These are phyloP conservation scores for Eristalis intricaria DNA, from an alignment of 2,888 invertebrate species.

Conservation along the genomic window DNA sequence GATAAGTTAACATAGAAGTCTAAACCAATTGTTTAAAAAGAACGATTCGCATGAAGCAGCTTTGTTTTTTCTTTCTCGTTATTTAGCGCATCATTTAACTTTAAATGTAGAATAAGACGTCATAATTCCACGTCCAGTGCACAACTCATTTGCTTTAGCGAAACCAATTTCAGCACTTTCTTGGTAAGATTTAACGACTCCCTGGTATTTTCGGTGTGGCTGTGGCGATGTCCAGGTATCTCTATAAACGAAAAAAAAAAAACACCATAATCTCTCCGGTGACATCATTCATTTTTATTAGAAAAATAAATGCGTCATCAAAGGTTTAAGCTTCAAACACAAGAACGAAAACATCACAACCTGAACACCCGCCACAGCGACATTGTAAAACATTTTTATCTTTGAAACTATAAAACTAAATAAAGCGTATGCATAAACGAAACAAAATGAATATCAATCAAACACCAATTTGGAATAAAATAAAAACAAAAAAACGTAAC, in stretches of 20 bases:
- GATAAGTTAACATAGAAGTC: too few relatives aligned
- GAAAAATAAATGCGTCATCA: background rate
- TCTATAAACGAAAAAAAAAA: background rate
- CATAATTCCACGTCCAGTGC: too few relatives aligned
- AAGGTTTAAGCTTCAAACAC: background rate
- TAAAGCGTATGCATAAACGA: constrained; percentile 10
- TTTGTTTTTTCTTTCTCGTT: too few relatives aligned
- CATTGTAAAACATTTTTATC: constrained; percentile 17
- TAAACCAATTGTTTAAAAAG: too few relatives aligned
- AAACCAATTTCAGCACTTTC: background rate
- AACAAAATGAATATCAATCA: constrained; percentile 29
- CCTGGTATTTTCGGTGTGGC: constrained; percentile 28
- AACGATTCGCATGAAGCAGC: too few relatives aligned
- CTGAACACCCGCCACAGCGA: constrained; percentile 1
- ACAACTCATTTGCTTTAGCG: background rate
- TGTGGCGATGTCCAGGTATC: constrained; percentile 7
- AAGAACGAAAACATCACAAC: too few relatives aligned
- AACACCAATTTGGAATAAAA: constrained; percentile 24
- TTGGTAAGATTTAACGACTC: constrained; percentile 15
- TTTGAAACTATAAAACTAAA: background rate
- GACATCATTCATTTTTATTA: background rate
- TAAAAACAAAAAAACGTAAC: background rate
- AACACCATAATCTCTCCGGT: background rate
- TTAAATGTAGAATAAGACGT: too few relatives aligned
- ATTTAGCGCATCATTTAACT: too few relatives aligned